Evolutionary conservation across 2,797 vertebrate genomes (phyloP).

Genomic region (Melanotaenia trifasciata): DNA sequence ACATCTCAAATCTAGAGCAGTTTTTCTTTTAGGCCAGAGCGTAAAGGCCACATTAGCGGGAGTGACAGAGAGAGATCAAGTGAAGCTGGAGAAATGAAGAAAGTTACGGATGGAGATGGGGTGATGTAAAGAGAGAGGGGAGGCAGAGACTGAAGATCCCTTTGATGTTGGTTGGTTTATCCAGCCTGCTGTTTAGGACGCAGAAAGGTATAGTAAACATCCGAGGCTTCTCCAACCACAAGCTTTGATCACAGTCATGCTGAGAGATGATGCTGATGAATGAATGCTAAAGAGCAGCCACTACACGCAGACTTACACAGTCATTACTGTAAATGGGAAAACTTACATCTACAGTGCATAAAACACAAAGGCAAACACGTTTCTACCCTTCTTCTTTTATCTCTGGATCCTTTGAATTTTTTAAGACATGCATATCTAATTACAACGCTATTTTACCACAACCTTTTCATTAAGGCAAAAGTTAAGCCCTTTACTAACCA

Average conservation of each 20-base stretch:
- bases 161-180: slow-evolving; percentile 68
- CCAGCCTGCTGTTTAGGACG: slow-evolving; percentile 68
- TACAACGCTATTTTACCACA: slow-evolving; percentile 29
- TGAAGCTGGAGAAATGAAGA: slow-evolving; percentile 38
- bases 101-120: slow-evolving; percentile 30
- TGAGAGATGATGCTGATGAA: slow-evolving; percentile 63
- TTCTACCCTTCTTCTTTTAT: slow-evolving; percentile 1
- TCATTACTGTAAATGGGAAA: slow-evolving; percentile 26
- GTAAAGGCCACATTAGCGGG: slow-evolving; percentile 32
- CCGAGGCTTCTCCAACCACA: slow-evolving; percentile 48
- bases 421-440: slow-evolving; percentile 7
- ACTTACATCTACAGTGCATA: slow-evolving; percentile 1
- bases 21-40: slow-evolving; percentile 4
- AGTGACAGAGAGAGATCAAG: slow-evolving; percentile 55
- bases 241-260: slow-evolving; percentile 71
- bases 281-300: slow-evolving; percentile 58
- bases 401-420: slow-evolving; percentile 25
- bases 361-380: neutral
- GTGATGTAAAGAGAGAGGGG: slow-evolving; percentile 26
- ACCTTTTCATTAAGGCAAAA: slow-evolving; percentile 35
- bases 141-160: slow-evolving; percentile 27
- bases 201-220: slow-evolving; percentile 72
- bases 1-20: neutral
- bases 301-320: slow-evolving; percentile 13
- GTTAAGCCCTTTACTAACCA: slow-evolving; percentile 14